Percentiles rank a stretch among this genome's conserved stretches.
Evolutionary conservation across 2,113 vertebrate species (phyloP).

Genomic region (Rhabdomys dilectus): DNA sequence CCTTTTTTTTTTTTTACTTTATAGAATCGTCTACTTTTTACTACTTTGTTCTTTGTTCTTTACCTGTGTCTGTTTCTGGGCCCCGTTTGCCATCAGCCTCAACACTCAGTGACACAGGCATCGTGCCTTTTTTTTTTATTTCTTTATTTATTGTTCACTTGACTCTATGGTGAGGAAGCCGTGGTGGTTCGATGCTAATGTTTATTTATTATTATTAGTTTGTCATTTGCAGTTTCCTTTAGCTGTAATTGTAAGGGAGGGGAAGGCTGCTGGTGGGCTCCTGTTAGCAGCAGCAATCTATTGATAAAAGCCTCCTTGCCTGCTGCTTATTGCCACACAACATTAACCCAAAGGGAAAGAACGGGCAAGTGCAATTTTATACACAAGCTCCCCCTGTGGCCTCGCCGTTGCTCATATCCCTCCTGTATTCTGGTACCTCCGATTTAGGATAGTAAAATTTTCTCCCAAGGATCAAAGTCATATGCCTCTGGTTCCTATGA

Average conservation of each 20-base stretch:
- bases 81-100: neutral
- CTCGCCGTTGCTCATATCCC: neutral
- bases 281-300: neutral
- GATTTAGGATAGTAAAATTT: neutral
- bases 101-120: too few relatives aligned
- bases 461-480: slow-evolving; percentile 17
- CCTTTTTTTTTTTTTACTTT: neutral
- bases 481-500: neutral
- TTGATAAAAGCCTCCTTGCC: neutral
- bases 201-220: slow-evolving; percentile 41
- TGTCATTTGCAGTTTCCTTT: slow-evolving; percentile 42
- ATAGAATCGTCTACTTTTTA: neutral
- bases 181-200: neutral
- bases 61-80: neutral
- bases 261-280: neutral
- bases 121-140: neutral
- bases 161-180: neutral
- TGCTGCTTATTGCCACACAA: neutral
- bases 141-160: neutral
- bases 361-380: neutral
- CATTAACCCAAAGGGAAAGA: slow-evolving; percentile 40
- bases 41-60: neutral
- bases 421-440: neutral
- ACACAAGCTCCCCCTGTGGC: neutral
- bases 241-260: neutral